A percentile compares a stretch with the other conserved stretches of the same genome.
These are phyloP conservation scores for Plodia interpunctella DNA, from an alignment of 1,140 invertebrate species.

Conservation along the genomic window DNA sequence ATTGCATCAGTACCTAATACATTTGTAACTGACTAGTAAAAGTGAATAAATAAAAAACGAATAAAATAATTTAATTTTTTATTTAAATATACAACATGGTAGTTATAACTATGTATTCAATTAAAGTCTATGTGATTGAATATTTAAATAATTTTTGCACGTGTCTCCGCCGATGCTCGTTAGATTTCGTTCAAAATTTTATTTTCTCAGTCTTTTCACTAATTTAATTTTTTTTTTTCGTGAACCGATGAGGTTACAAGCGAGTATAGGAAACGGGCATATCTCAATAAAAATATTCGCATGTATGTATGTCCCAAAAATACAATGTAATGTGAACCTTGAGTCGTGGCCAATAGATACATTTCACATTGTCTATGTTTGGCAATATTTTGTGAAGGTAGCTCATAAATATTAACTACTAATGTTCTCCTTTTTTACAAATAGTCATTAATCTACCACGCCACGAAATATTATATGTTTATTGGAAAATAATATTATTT, in stretches of 20 bases:
- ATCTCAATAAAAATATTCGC: neutral
- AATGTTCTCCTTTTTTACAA: no score
- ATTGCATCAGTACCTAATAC: no score
- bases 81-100: constrained; percentile 73
- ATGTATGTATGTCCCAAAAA: no score
- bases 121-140: constrained; percentile 62
- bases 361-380: no score
- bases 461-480: no score
- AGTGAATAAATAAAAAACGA: constrained; percentile 32
- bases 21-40: neutral
- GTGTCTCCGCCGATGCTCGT: constrained; percentile 20
- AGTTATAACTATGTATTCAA: constrained; percentile 53
- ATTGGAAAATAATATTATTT: no score
- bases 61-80: constrained; percentile 59
- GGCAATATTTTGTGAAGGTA: no score
- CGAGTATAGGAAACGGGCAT: constrained; percentile 2
- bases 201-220: constrained; percentile 38
- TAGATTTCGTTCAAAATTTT: constrained; percentile 35
- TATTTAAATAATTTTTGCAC: constrained; percentile 37
- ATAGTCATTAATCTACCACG: no score
- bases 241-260: constrained; percentile 10
- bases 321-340: no score
- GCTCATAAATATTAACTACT: no score
- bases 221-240: constrained; percentile 17
- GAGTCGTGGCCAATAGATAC: no score